Conservation (phyloP, 1,140 invertebrate genomes). For the Halesus radiatus region DNA sequence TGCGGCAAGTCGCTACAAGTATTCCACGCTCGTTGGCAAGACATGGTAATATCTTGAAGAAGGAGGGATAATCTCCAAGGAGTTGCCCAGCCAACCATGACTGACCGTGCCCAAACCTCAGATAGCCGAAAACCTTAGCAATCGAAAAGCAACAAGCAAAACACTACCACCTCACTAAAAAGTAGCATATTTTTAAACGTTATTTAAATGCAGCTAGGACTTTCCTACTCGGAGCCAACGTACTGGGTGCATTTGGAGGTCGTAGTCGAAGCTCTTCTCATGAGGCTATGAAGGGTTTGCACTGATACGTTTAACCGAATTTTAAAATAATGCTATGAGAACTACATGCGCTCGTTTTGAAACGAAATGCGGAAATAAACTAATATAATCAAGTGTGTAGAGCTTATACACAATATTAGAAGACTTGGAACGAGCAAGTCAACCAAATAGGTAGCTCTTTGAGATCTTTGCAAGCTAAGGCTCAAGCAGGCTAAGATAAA, state of each 20-base stretch:
- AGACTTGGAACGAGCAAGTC: no score
- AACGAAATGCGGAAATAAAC: no score
- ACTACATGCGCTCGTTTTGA: no score
- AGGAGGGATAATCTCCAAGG: conserved; percentile 23
- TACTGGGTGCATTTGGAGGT: neutral
- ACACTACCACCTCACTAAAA: neutral
- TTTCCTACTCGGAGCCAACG: neutral
- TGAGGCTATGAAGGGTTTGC: conserved; percentile 26
- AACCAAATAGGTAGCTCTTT: no score
- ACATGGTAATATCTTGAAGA: neutral
- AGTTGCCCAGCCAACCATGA: conserved; percentile 8
- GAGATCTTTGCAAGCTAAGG: no score
- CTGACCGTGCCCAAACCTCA: conserved; percentile 26
- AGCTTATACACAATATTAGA: no score
- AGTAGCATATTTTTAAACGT: neutral
- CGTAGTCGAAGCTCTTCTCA: conserved; percentile 3
- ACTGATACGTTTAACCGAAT: neutral
- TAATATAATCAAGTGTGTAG: no score
- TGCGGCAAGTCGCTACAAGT: neutral
- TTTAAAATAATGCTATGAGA: neutral
- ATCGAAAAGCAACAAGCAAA: conserved; percentile 1
- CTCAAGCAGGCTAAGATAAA: no score
- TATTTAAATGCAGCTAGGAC: neutral
- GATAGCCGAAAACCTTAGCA: neutral
- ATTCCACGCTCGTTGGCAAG: neutral